These are phyloP conservation scores for Acestrorhynchus altus DNA, from an alignment of 2,797 vertebrate genomes.

Conservation along the genomic window DNA sequence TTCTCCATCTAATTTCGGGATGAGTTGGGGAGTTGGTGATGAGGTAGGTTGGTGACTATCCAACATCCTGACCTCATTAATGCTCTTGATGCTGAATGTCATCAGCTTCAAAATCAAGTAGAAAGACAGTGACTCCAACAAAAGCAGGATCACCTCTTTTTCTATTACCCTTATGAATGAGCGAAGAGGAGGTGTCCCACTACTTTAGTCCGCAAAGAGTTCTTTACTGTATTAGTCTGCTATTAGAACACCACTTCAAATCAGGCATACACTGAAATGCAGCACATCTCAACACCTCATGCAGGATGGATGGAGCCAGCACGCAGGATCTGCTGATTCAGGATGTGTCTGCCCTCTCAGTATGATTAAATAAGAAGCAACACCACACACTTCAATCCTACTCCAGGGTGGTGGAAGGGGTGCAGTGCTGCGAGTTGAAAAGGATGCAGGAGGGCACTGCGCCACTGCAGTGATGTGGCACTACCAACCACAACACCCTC, in stretches of 20 bases:
- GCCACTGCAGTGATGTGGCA: conserved; percentile 35
- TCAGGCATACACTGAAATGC: conserved; percentile 27
- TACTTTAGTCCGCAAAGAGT: too few relatives aligned
- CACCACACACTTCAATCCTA: background rate
- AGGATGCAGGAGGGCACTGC: conserved; percentile 18
- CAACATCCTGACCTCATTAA: too few relatives aligned
- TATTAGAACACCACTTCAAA: background rate
- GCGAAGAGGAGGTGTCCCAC: too few relatives aligned
- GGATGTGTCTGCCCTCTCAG: conserved; percentile 30
- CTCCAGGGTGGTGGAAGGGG: conserved; percentile 8
- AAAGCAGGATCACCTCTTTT: too few relatives aligned
- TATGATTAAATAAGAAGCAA: conserved; percentile 24
- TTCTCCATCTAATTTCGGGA: too few relatives aligned
- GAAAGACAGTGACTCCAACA: too few relatives aligned
- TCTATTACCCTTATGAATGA: too few relatives aligned
- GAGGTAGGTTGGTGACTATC: too few relatives aligned
- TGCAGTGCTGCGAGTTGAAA: background rate
- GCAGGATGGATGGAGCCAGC: background rate
- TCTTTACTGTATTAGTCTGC: conserved; percentile 1
- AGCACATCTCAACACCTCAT: background rate
- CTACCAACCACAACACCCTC: conserved; percentile 27
- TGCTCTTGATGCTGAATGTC: too few relatives aligned
- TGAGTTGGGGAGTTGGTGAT: too few relatives aligned
- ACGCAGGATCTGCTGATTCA: conserved; percentile 41
- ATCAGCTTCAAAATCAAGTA: too few relatives aligned